Conservation (phyloP, 2,113 vertebrate genomes). For the Onychostoma macrolepis region DNA sequence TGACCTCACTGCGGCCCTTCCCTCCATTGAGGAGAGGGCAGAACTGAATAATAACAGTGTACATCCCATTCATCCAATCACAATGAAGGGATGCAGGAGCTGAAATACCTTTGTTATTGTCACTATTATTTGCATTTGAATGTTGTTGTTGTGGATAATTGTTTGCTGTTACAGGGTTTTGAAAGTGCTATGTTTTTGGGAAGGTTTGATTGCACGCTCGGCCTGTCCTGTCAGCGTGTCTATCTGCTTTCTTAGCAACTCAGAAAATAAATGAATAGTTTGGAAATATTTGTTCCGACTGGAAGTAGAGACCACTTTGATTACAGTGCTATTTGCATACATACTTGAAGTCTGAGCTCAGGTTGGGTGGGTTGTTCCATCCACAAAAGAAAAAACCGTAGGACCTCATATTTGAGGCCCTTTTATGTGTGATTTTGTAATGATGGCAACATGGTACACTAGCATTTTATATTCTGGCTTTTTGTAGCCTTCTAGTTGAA, state of each 20-base stretch:
- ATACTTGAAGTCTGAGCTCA: slow-evolving; percentile 57
- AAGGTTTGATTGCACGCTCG: slow-evolving; percentile 19
- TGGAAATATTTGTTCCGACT: slow-evolving; percentile 7
- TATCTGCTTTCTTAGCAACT: slow-evolving; percentile 57
- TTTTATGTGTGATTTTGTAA: slow-evolving; percentile 17
- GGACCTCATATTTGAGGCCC: slow-evolving; percentile 7
- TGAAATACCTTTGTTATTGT: slow-evolving; percentile 72
- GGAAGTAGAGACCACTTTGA: not conserved
- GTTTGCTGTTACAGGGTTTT: slow-evolving; percentile 54
- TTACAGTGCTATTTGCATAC: not conserved
- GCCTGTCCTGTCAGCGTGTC: slow-evolving; percentile 7
- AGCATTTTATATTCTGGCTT: not conserved
- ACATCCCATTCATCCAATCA: slow-evolving; percentile 65
- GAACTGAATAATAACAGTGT: slow-evolving; percentile 61
- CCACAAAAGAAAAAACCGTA: not conserved
- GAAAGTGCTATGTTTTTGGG: slow-evolving; percentile 28
- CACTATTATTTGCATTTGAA: slow-evolving; percentile 38
- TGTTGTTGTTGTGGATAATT: slow-evolving; percentile 50
- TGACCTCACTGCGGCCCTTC: slow-evolving; percentile 77
- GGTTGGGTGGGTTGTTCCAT: slow-evolving; percentile 23
- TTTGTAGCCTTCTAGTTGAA: not conserved
- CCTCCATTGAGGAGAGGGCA: slow-evolving; percentile 59
- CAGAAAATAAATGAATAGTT: slow-evolving; percentile 68
- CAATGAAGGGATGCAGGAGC: slow-evolving; percentile 62
- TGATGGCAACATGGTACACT: not conserved